Base-by-base conservation (phyloP, 1,140 invertebrate genomes). In the Atta texana region DNA sequence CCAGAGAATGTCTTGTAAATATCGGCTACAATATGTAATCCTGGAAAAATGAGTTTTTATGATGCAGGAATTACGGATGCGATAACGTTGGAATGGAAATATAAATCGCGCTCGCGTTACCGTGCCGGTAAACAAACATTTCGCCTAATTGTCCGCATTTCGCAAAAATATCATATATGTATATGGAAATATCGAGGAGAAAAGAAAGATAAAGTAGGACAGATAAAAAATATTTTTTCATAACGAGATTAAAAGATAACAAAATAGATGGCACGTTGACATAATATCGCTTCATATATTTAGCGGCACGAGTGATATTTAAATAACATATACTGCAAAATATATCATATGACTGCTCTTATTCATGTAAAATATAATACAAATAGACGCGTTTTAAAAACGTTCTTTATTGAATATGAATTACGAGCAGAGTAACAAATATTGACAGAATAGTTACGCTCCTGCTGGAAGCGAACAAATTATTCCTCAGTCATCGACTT, bases 401-500 rank as follows among this genome's bases (percentile, higher is more conserved):
- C n/a, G 28, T 16, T 77, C 31, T 66, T 49, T 21, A 59, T 53
- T 31, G 31, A 85, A 78, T 44, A 85, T 44, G 59, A 77, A 85
- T 85, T 78, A 85, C 39, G 24, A 49, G 66, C 53, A 8, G 10
- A 28, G 31, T 66, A 85, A 85, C 82, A 78, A 85, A 78, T 77
- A 85, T 78, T 76, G 75, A 85, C 82, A 39, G 55, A 18, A 78
- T 39, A 53, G 82, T 66, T 68, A 63, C 18, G 24, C 18, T 31
- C 64, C 28, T 31, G 3, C 18, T 44, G 69, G 57, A 51, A 55
- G 71, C 28, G 57, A 31, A 84, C 39, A 51, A 75, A 84, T 84
- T 84, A 84, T 61, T 84, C 24, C 28, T 44, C 44, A 75, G 44
- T 84, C 39, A 74, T 74, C 55, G 71, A 75, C 55, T 75, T 84